phyloP scores from a whole-genome alignment of 2,113 vertebrate genomes.

The Peromyscus polionotus region DNA sequence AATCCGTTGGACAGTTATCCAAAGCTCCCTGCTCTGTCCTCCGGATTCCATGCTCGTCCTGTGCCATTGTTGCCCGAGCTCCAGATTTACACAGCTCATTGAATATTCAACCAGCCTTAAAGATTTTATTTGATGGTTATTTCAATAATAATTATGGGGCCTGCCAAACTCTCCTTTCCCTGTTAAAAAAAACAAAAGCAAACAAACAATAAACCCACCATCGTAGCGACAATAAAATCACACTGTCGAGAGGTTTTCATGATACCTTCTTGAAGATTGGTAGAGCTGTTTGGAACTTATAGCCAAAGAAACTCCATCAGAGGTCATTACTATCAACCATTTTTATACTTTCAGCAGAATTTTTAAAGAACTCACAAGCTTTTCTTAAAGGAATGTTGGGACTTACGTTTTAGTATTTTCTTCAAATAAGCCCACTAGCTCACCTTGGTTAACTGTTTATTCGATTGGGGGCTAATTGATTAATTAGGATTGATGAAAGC shows the following conservation, averaged over 20 bases:
- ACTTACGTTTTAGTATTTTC: constrained; percentile 78
- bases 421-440: constrained; percentile 78
- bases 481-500: constrained; percentile 85
- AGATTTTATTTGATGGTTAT: constrained; percentile 79
- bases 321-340: constrained; percentile 57
- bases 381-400: constrained; percentile 62
- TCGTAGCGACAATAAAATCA: constrained; percentile 65
- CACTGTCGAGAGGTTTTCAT: constrained; percentile 51
- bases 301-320: constrained; percentile 49
- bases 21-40: constrained; percentile 50
- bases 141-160: constrained; percentile 82
- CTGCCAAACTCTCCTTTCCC: constrained; percentile 78
- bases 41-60: constrained; percentile 9
- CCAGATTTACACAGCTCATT: constrained; percentile 79
- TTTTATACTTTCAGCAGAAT: constrained; percentile 48
- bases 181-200: constrained; percentile 68
- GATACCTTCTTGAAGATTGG: constrained; percentile 11
- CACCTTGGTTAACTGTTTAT: constrained; percentile 67
- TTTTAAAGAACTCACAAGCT: constrained; percentile 64
- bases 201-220: constrained; percentile 73
- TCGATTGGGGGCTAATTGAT: constrained; percentile 78
- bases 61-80: constrained; percentile 34
- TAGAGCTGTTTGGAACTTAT: constrained; percentile 42
- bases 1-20: constrained; percentile 48
- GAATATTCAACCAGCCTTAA: constrained; percentile 80